These are phyloP conservation scores for Pogonocherus hispidulus DNA, from an alignment of 2,888 invertebrate genomes.

Conservation along the genomic window DNA sequence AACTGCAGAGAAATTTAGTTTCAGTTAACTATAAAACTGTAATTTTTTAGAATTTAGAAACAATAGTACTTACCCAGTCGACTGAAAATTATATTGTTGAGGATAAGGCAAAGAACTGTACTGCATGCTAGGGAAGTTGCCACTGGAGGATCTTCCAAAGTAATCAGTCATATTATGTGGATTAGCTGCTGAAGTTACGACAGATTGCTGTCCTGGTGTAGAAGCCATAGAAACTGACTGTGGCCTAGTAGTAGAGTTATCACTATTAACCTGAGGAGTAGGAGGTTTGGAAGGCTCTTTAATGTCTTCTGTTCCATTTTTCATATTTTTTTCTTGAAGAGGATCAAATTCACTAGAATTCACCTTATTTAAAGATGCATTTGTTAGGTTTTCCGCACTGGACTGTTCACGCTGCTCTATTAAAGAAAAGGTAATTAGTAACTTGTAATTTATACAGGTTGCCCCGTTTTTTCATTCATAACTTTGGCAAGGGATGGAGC, in stretches of 20 bases:
- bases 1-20: no score
- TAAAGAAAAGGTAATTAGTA: background rate
- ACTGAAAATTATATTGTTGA: conserved; percentile 61
- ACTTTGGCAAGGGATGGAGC: no score
- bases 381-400: conserved; percentile 46
- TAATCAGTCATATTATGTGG: conserved; percentile 60
- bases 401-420: conserved; percentile 37
- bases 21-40: no score
- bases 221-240: conserved; percentile 60
- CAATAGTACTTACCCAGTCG: conserved; percentile 58
- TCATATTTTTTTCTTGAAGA: conserved; percentile 67
- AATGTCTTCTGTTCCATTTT: conserved; percentile 58
- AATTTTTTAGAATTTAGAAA: no score
- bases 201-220: conserved; percentile 53
- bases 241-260: conserved; percentile 55
- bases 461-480: background rate
- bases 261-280: conserved; percentile 55
- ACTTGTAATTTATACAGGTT: background rate
- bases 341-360: conserved; percentile 75
- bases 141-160: conserved; percentile 59
- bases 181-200: conserved; percentile 56
- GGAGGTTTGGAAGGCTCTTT: conserved; percentile 59
- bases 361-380: conserved; percentile 59
- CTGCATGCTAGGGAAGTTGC: conserved; percentile 57
- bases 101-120: conserved; percentile 61